Evolutionary conservation across 2,113 vertebrate genomes (phyloP).

Genomic region (Chaetura pelagica): DNA sequence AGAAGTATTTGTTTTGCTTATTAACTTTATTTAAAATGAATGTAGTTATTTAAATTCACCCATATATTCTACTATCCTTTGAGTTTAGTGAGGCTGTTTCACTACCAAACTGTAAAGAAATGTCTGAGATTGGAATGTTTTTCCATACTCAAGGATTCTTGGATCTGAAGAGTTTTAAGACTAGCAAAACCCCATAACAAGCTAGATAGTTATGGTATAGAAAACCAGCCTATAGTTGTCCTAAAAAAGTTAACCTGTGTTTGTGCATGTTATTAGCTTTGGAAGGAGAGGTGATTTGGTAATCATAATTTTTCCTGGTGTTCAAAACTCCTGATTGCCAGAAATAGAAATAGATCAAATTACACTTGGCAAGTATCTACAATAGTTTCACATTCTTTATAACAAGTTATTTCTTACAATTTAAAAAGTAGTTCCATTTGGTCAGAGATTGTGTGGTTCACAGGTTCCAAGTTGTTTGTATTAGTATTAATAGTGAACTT

Average conservation of each 20-base stretch:
- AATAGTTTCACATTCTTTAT: not conserved
- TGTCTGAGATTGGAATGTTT: not conserved
- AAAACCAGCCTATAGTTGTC: not conserved
- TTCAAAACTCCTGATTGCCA: not conserved
- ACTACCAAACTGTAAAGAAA: not conserved
- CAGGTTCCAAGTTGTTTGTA: not conserved
- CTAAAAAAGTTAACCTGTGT: not conserved
- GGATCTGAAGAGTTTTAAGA: not conserved
- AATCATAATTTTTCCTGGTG: not conserved
- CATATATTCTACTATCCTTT: not conserved
- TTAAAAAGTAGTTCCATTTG: not conserved
- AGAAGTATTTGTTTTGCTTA: not conserved
- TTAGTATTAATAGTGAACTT: not conserved
- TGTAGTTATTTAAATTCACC: not conserved
- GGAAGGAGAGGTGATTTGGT: not conserved
- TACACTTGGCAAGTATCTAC: not conserved
- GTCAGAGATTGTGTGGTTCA: not conserved
- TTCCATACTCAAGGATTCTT: not conserved
- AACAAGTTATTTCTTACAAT: not conserved
- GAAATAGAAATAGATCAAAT: not conserved
- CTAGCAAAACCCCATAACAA: not conserved
- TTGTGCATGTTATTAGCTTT: not conserved
- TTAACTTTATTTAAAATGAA: not conserved
- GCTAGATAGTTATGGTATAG: not conserved
- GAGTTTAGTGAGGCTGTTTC: not conserved